Conservation (phyloP, 2,797 vertebrate genomes). For the Rachycentron canadum region DNA sequence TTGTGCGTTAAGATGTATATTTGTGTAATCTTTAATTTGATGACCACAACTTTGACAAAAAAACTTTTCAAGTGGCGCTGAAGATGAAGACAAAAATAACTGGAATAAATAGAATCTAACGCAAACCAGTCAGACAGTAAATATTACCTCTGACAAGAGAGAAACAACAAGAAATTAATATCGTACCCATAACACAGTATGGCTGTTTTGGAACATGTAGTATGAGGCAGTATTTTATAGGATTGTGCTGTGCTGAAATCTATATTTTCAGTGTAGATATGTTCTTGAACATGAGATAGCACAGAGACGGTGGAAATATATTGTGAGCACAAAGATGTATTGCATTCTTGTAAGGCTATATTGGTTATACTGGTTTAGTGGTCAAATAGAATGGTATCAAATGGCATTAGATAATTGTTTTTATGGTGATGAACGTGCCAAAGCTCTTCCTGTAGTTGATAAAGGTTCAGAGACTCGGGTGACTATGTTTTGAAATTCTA, state of each 20-base stretch:
- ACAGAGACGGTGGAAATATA: background rate
- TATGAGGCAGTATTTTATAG: background rate
- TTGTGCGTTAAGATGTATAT: background rate
- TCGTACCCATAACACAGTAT: too few relatives aligned
- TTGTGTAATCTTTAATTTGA: background rate
- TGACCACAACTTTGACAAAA: too few relatives aligned
- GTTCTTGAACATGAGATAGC: background rate
- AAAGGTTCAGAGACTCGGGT: background rate
- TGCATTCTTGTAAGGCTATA: background rate
- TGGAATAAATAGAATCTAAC: background rate
- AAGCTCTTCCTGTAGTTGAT: too few relatives aligned
- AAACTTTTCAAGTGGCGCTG: too few relatives aligned
- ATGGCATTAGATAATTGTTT: background rate
- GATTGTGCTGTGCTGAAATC: background rate
- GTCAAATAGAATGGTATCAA: background rate
- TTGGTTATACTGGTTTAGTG: background rate
- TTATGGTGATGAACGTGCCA: background rate
- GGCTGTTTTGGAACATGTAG: background rate
- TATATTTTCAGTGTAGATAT: background rate
- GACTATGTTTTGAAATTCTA: slow-evolving; percentile 4
- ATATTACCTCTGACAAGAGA: too few relatives aligned
- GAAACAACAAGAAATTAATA: too few relatives aligned
- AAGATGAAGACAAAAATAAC: background rate
- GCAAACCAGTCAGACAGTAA: background rate
- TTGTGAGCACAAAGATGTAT: background rate